These are phyloP conservation scores for Gavialis gangeticus DNA, from an alignment of 2,113 vertebrate genomes.

Conservation along the genomic window DNA sequence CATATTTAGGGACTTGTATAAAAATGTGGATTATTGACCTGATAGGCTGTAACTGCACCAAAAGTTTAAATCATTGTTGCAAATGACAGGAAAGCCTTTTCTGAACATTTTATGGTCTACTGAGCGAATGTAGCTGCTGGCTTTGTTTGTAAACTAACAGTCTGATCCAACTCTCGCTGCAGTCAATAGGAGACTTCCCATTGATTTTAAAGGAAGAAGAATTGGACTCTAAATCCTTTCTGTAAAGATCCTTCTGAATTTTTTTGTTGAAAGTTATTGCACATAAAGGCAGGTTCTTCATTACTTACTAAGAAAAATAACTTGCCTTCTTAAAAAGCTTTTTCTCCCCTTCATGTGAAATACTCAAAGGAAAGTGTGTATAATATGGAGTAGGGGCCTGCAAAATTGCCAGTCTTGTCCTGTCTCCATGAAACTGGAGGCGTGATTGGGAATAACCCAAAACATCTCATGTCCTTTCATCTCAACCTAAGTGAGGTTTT, in stretches of 20 bases:
- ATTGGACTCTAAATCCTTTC: slow-evolving; percentile 6
- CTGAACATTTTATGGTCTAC: slow-evolving; percentile 43
- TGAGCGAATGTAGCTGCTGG: slow-evolving; percentile 35
- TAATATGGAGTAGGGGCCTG: not conserved
- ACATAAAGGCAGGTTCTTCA: not conserved
- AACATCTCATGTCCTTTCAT: not conserved
- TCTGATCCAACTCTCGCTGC: not conserved
- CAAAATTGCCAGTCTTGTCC: not conserved
- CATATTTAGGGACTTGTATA: slow-evolving; percentile 55
- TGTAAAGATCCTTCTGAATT: not conserved
- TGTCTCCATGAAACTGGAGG: not conserved
- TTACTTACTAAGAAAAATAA: not conserved
- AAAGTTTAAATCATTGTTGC: slow-evolving; percentile 54
- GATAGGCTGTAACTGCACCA: slow-evolving; percentile 33
- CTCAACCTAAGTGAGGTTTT: not conserved
- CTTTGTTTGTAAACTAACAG: slow-evolving; percentile 45
- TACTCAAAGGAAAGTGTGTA: not conserved
- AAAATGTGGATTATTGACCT: slow-evolving; percentile 67
- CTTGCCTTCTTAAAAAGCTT: not conserved
- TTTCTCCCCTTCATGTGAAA: not conserved
- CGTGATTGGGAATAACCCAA: not conserved
- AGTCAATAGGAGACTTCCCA: slow-evolving; percentile 7
- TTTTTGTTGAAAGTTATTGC: slow-evolving; percentile 9
- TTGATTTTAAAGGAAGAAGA: not conserved
- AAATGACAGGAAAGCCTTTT: slow-evolving; percentile 50